phyloP scores from a whole-genome alignment of 2,888 invertebrate genomes.

The Stenichneumon culpator region DNA sequence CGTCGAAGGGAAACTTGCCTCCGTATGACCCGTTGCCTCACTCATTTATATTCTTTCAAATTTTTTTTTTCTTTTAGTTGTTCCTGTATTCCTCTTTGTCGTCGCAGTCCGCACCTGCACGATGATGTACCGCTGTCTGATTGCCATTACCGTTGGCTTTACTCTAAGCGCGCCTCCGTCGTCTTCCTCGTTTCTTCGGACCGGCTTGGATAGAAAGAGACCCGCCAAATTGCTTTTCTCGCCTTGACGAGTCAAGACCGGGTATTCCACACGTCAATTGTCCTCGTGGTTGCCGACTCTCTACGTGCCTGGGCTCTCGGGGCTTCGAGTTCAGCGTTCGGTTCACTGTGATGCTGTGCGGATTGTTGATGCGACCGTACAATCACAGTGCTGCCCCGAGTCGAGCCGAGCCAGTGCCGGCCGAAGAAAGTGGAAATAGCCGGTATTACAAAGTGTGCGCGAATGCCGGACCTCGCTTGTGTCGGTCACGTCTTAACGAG shows the following conservation, averaged over 20 bases:
- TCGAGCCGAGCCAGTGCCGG: neutral
- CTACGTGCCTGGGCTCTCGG: slow-evolving; percentile 48
- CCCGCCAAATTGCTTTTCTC: slow-evolving; percentile 69
- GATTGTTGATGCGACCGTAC: slow-evolving; percentile 19
- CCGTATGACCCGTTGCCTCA: slow-evolving; percentile 63
- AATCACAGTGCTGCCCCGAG: neutral
- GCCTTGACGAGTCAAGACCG: slow-evolving; percentile 55
- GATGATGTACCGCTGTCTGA: slow-evolving; percentile 76
- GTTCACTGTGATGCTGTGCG: slow-evolving; percentile 34
- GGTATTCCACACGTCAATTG: slow-evolving; percentile 50
- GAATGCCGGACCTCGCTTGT: neutral
- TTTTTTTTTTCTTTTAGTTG: slow-evolving; percentile 12
- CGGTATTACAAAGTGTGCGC: slow-evolving; percentile 20
- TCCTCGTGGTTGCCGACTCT: slow-evolving; percentile 61
- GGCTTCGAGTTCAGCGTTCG: slow-evolving; percentile 20
- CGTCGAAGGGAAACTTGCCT: slow-evolving; percentile 48
- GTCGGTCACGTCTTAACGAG: slow-evolving; percentile 45
- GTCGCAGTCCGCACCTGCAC: slow-evolving; percentile 70
- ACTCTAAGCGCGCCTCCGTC: slow-evolving; percentile 71
- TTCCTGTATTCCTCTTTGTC: slow-evolving; percentile 37
- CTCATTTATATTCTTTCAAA: slow-evolving; percentile 50
- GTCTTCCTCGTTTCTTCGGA: slow-evolving; percentile 57
- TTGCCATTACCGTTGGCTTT: slow-evolving; percentile 81
- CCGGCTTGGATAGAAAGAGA: slow-evolving; percentile 60
- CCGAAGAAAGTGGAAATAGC: slow-evolving; percentile 46